A percentile compares a stretch with the other conserved stretches of the same genome.
These are phyloP conservation scores for Hydroisotoma schaefferi DNA, from an alignment of 2,888 invertebrate genomes.

Conservation along the genomic window DNA sequence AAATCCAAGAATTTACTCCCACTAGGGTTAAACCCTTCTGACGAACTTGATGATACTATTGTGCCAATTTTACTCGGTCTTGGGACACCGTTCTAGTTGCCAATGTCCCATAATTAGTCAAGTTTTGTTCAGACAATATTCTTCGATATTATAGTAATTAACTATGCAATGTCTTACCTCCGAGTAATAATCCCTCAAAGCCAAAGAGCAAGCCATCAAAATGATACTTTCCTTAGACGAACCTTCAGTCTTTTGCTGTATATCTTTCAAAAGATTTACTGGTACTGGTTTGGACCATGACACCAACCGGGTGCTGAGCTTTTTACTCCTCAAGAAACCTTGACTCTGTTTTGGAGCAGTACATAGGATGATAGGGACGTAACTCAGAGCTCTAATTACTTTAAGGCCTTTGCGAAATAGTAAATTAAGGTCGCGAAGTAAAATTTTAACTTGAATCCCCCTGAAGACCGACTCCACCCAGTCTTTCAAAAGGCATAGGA, in stretches of 20 bases:
- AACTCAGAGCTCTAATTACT: background rate
- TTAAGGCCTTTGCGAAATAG: background rate
- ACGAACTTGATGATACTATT: background rate
- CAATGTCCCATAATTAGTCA: too few species aligned
- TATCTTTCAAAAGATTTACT: background rate
- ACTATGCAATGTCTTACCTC: too few species aligned
- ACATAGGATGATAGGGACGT: background rate
- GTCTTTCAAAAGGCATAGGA: background rate
- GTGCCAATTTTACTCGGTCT: background rate
- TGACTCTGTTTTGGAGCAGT: background rate
- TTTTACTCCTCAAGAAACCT: background rate
- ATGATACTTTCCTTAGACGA: background rate
- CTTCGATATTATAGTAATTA: too few species aligned
- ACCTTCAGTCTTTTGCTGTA: background rate
- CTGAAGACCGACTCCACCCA: too few species aligned
- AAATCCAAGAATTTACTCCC: background rate
- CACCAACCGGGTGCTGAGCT: background rate
- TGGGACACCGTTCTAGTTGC: slow-evolving; percentile 8
- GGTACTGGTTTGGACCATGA: slow-evolving; percentile 11
- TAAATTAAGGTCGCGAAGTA: background rate
- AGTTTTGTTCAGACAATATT: too few species aligned
- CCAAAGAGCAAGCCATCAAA: slow-evolving; percentile 3
- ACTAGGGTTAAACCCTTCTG: background rate
- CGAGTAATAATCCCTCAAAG: slow-evolving; percentile 9
- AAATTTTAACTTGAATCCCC: too few species aligned